These are phyloP conservation scores for Caenorhabditis inopinata DNA, from an alignment of 1,140 invertebrate species.

Conservation along the genomic window DNA sequence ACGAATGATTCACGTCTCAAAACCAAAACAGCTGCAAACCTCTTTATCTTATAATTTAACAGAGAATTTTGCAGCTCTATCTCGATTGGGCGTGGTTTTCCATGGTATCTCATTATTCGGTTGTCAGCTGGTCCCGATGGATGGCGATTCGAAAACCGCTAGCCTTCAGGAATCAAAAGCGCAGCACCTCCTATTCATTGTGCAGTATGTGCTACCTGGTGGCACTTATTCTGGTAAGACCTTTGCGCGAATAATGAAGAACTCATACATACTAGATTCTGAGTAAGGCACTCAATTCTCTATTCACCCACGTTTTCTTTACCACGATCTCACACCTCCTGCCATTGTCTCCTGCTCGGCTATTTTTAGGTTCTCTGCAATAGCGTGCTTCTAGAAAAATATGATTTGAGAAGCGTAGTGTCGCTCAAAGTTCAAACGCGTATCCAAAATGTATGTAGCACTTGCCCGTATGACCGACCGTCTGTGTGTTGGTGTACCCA, in stretches of 20 bases:
- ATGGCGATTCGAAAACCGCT: slow-evolving; percentile 53
- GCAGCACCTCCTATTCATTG: slow-evolving; percentile 46
- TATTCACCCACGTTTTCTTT: neutral
- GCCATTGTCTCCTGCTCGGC: neutral
- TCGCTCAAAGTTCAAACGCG: neutral
- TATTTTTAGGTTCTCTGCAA: neutral
- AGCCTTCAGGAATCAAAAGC: slow-evolving; percentile 43
- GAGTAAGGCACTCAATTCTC: neutral
- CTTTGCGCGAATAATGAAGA: slow-evolving; percentile 8
- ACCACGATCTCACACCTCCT: slow-evolving; percentile 16
- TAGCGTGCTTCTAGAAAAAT: neutral
- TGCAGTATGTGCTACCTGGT: slow-evolving; percentile 51
- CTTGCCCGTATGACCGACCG: neutral
- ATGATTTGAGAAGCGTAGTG: neutral
- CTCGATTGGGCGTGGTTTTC: slow-evolving; percentile 62
- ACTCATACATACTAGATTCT: neutral
- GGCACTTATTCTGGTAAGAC: slow-evolving; percentile 54
- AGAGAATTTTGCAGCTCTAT: slow-evolving; percentile 52
- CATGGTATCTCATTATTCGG: slow-evolving; percentile 57
- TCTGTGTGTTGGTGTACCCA: neutral
- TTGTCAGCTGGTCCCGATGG: slow-evolving; percentile 59
- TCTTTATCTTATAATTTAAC: too few relatives aligned
- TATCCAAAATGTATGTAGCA: neutral
- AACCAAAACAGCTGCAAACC: too few relatives aligned
- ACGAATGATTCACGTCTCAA: too few relatives aligned